Percentiles rank a stretch among this genome's conserved stretches.
Evolutionary conservation across 2,113 vertebrate genomes (phyloP).

Genomic region (Myrmecobius fasciatus): DNA sequence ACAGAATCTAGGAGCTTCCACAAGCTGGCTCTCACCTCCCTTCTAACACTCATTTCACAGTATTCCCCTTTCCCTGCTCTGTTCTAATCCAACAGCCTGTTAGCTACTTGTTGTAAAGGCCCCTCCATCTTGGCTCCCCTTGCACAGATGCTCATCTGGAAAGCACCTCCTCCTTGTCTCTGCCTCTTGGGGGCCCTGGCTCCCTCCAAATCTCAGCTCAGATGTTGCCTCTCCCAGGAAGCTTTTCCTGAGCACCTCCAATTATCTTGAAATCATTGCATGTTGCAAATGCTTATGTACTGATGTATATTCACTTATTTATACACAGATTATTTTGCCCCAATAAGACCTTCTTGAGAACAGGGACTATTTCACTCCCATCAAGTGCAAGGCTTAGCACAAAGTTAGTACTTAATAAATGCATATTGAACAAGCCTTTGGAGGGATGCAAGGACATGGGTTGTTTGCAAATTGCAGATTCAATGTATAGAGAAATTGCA

Average conservation of each 20-base stretch:
- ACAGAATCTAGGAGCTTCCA: neutral
- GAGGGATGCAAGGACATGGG: neutral
- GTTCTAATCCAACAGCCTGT: neutral
- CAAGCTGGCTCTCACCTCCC: neutral
- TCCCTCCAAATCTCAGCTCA: neutral
- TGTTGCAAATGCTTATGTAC: neutral
- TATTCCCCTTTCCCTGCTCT: neutral
- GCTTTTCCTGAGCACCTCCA: neutral
- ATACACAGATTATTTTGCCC: neutral
- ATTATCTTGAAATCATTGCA: too few species aligned
- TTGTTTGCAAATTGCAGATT: neutral
- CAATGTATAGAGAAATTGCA: neutral
- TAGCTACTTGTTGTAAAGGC: neutral
- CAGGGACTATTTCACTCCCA: neutral
- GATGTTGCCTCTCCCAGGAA: neutral
- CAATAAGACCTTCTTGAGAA: neutral
- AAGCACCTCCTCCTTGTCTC: neutral
- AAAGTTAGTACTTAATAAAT: neutral
- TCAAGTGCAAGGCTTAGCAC: neutral
- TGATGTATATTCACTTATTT: neutral
- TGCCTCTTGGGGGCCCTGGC: neutral
- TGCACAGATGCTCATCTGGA: neutral
- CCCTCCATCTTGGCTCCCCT: neutral
- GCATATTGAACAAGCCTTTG: neutral
- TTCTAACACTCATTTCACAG: neutral